These are phyloP conservation scores for Caenorhabditis zanzibari DNA, from an alignment of 2,888 invertebrate genomes.

Conservation along the genomic window DNA sequence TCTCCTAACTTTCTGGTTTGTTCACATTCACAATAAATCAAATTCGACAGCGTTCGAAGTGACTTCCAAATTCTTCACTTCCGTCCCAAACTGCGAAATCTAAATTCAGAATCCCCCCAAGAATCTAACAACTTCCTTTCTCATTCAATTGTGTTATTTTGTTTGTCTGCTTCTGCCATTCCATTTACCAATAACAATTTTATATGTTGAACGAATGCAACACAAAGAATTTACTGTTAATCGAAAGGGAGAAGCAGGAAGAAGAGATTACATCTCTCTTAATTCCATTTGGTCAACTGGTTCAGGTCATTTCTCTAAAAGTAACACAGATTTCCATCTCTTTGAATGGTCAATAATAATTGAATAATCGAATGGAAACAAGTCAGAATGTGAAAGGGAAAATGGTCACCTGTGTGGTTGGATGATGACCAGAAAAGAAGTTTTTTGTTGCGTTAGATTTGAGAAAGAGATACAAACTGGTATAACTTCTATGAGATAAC, in stretches of 20 bases:
- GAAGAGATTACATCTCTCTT: slow-evolving; percentile 51
- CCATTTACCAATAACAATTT: slow-evolving; percentile 19
- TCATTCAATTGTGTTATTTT: slow-evolving; percentile 7
- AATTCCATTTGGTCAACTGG: slow-evolving; percentile 51
- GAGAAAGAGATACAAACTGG: background rate
- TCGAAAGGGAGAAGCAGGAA: slow-evolving; percentile 60
- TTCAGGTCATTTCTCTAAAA: slow-evolving; percentile 58
- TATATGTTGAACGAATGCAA: slow-evolving; percentile 34
- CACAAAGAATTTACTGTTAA: slow-evolving; percentile 50
- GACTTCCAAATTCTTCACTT: too few species aligned
- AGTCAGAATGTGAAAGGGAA: slow-evolving; percentile 44
- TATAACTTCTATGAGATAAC: background rate
- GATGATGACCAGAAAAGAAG: slow-evolving; percentile 8
- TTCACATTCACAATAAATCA: too few species aligned
- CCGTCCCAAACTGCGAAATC: background rate
- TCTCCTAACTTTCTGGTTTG: background rate
- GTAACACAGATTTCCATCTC: slow-evolving; percentile 31
- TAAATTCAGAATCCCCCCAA: too few species aligned
- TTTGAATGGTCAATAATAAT: slow-evolving; percentile 16
- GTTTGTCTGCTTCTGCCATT: background rate
- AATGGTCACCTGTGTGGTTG: slow-evolving; percentile 35
- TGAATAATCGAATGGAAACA: slow-evolving; percentile 44
- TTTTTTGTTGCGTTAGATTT: background rate
- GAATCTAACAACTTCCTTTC: background rate
- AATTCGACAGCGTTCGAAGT: too few species aligned